Conservation (phyloP, 2,888 invertebrate species). For the Caradrina clavipalpis region DNA sequence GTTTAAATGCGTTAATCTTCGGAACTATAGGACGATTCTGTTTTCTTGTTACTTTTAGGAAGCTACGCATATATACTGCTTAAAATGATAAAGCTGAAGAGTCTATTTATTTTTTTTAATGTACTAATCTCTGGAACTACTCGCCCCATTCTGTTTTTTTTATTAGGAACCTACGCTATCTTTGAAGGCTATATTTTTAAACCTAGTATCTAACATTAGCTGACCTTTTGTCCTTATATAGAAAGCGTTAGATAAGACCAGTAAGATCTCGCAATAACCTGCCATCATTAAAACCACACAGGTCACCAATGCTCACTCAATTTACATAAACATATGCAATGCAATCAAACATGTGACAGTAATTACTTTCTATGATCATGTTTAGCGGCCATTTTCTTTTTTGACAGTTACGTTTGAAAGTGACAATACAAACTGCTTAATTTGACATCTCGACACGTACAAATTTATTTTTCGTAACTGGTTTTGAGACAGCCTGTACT, state of each 20-base stretch:
- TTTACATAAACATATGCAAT: conserved; percentile 36
- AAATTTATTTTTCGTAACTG: conserved; percentile 25
- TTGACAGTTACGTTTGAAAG: conserved; percentile 72
- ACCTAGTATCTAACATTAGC: neutral
- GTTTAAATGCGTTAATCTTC: too few relatives aligned
- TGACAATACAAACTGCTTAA: conserved; percentile 67
- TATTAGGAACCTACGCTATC: too few relatives aligned
- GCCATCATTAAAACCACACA: conserved; percentile 6
- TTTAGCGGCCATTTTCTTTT: conserved; percentile 67
- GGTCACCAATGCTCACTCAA: conserved; percentile 31
- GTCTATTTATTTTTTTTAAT: too few relatives aligned
- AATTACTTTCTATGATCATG: conserved; percentile 70
- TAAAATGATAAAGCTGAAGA: too few relatives aligned
- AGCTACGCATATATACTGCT: too few relatives aligned
- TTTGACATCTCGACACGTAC: conserved; percentile 25
- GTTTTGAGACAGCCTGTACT: conserved; percentile 12
- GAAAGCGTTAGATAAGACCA: conserved; percentile 21
- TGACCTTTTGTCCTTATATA: conserved; percentile 14
- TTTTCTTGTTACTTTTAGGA: too few relatives aligned
- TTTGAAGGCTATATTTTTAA: too few relatives aligned
- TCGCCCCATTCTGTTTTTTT: too few relatives aligned
- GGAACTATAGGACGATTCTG: too few relatives aligned
- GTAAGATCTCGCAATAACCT: neutral
- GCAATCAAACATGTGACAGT: conserved; percentile 50
- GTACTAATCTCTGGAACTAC: too few relatives aligned